phyloP scores from a whole-genome alignment of 2,888 invertebrate genomes.

The Oscheius sp. region DNA sequence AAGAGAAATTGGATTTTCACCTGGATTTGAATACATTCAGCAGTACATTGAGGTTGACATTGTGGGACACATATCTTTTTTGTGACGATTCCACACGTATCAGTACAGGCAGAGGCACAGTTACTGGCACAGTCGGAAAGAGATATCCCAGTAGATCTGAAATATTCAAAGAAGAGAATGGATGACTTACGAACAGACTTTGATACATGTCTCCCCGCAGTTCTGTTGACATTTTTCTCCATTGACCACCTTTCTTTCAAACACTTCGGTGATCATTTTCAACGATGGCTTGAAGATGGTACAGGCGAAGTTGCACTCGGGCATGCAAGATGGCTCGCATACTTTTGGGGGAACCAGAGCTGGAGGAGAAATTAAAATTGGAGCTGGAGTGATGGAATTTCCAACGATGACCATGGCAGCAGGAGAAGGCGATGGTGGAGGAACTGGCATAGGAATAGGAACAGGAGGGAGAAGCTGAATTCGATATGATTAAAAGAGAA shows the following conservation, averaged over 20 bases:
- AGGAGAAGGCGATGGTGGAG: background rate
- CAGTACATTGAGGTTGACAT: slow-evolving; percentile 45
- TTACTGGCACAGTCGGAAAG: slow-evolving; percentile 42
- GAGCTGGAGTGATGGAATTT: slow-evolving; percentile 12
- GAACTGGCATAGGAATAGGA: background rate
- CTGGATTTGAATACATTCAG: slow-evolving; percentile 48
- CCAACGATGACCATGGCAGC: background rate
- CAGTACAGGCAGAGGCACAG: slow-evolving; percentile 46
- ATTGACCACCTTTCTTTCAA: slow-evolving; percentile 20
- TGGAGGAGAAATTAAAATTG: background rate
- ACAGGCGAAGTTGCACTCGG: slow-evolving; percentile 29
- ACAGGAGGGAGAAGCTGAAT: too few species aligned
- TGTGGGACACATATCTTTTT: slow-evolving; percentile 37
- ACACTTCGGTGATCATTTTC: slow-evolving; percentile 17
- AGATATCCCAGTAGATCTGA: slow-evolving; percentile 42
- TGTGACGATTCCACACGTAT: slow-evolving; percentile 44
- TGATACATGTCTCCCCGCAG: slow-evolving; percentile 30
- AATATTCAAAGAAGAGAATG: background rate
- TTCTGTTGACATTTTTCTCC: slow-evolving; percentile 23
- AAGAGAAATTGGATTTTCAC: background rate
- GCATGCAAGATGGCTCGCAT: slow-evolving; percentile 25
- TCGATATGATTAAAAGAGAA: background rate
- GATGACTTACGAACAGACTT: slow-evolving; percentile 22
- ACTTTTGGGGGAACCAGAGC: background rate
- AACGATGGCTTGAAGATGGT: slow-evolving; percentile 30